Conservation (phyloP, 2,113 vertebrate species). For the Potamarius usumacintae region DNA sequence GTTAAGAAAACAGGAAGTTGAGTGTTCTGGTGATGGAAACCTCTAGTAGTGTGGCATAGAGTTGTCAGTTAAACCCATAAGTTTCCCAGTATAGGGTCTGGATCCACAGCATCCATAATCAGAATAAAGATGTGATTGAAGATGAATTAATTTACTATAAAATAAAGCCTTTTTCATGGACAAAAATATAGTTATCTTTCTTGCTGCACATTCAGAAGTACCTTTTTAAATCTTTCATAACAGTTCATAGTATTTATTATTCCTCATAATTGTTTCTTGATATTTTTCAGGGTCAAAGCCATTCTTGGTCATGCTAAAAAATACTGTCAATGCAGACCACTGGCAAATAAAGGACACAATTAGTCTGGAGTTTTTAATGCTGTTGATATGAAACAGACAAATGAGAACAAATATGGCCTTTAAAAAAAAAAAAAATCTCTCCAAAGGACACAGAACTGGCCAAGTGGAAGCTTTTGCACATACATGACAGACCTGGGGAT, state of each 20-base stretch:
- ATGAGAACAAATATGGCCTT: background rate
- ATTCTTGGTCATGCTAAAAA: background rate
- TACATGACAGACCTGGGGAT: constrained; percentile 61
- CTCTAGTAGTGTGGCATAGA: background rate
- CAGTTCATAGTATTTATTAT: no score
- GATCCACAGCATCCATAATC: background rate
- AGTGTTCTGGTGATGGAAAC: background rate
- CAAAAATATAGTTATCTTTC: background rate
- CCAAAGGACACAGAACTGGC: constrained; percentile 1
- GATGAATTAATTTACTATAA: background rate
- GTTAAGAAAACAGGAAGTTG: background rate
- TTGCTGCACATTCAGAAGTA: background rate
- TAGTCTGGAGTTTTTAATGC: background rate
- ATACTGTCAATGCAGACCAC: background rate
- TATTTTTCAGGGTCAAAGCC: background rate
- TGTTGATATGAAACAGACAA: background rate
- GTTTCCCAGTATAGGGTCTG: background rate
- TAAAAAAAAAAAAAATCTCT: no score
- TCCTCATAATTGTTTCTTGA: background rate
- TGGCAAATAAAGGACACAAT: background rate
- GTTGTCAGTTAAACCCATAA: background rate
- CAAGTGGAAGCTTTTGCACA: constrained; percentile 19
- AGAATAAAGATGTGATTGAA: background rate
- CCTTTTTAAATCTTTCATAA: background rate
- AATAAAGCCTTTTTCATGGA: background rate